Evolutionary conservation across 2,113 vertebrate species (phyloP), one percentile per base, ranked within the genome.

Genomic region (Scomber colias): DNA sequence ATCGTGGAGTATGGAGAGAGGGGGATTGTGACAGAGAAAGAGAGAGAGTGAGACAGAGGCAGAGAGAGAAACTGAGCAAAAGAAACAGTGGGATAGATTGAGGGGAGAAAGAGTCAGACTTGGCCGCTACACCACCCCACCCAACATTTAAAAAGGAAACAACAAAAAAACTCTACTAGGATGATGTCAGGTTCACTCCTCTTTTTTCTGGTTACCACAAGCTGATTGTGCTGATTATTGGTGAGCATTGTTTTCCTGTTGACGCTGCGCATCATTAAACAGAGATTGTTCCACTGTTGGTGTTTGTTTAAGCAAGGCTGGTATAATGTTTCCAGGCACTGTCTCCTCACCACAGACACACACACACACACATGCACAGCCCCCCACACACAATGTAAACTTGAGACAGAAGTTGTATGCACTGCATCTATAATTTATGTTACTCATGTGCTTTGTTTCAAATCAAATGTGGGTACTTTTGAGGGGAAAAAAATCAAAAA

Each of bases 191-290:
- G 70, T 84, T 85, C 55, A 35, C 71, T 82, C 31, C 27, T 81
- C 19, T 61, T 60, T 66, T 85, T 82, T 68, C 55, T 56, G 54
- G 27, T 68, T 72, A 90, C 90, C 83, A 4, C 90, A 86, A 77
- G 70, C 87, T 87, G 88, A 94, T 91, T 88, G 81, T 78, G 69
- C 91, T 90, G 91, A 93, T 92, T 90, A 86, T 89, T 87, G 88
- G 86, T 81, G 88, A 84, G 80, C 75, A 72, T 88, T 89, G 72
- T 88, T 86, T 86, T 51, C 48, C 87, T 92, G 88, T 92, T 92
- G 90, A 93, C 30, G 87, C 87, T 84, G 85, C 15, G 86, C 88
- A 83, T 91, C 91, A 93, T 94, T 94, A 92, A 92, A 91, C 78
- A 71, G 80, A 87, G 83, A 91, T 90, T 89, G 87, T 87, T 93